Base-by-base conservation (phyloP, 2,888 invertebrate genomes). In the Drosophila neoperkinsi region DNA sequence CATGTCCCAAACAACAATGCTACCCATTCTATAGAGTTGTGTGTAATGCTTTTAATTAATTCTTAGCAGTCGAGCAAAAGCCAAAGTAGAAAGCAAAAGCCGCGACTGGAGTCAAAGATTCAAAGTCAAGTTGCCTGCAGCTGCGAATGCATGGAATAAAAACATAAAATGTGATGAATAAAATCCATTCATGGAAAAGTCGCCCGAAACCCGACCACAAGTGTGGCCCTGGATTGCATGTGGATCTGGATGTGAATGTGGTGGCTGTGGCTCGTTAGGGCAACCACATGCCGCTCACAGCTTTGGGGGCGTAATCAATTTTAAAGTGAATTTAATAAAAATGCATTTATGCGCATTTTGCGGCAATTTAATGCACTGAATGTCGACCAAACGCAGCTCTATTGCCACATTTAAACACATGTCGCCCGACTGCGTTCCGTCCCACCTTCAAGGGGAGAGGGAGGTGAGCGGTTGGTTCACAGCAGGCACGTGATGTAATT, bases 291-390 rank as follows among this genome's bases (percentile, higher is more conserved):
- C 74, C 65, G 76, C 61, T 80, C 52, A 61, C 77, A 60, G 56
- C 53, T 41, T 57, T 38, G 50, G 53, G 53, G 51, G 51, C 34
- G 73, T 75, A 83, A 90, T 88, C 83, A 88, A 88, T 87, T 90
- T 87, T 78, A 77, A 87, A 85, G 81, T 63, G 77, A 78, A 80
- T 87, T 85, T 73, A 81, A 87, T 90, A 85, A 81, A 88, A 85
- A 60, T 64, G 77, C 83, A 81, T 87, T 84, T 84, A 82, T 81
- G 76, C 75, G 67, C 69, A 77, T 79, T 84, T 79, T 76, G 81
- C 72, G 79, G 87, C 85, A 88, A 84, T 87, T 88, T 88, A 81
- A 77, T 77, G 68, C 69, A 69, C 34, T 72, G 71, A 82, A 80
- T 76, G 74, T 55, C 68, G 71, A 57, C 53, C 56, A 56, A 77